These are phyloP conservation scores for Megaceryle alcyon DNA, from an alignment of 2,797 vertebrate species.

Conservation along the genomic window DNA sequence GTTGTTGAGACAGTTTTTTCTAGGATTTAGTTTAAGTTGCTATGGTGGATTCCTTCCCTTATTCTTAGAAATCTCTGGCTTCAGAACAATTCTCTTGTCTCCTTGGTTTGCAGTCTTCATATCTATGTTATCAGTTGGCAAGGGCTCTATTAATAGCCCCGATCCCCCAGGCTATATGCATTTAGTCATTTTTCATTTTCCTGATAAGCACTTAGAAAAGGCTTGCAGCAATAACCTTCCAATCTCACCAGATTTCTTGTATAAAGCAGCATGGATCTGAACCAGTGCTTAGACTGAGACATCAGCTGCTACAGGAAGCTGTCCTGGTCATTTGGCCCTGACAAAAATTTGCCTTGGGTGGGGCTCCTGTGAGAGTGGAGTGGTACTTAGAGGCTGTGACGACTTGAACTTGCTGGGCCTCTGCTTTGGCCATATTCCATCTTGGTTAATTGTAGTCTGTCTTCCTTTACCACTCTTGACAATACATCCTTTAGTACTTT, in stretches of 20 bases:
- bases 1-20: neutral
- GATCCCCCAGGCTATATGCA: neutral
- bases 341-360: neutral
- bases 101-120: neutral
- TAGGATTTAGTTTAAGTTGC: neutral
- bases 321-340: neutral
- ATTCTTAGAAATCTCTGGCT: neutral
- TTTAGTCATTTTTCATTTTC: conserved; percentile 50
- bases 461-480: conserved; percentile 6
- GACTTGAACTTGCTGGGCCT: neutral
- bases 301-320: neutral
- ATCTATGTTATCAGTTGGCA: neutral
- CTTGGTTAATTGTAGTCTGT: neutral
- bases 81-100: neutral
- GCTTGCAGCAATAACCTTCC: neutral
- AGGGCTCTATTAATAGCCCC: conserved; percentile 5
- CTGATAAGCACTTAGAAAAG: conserved; percentile 8
- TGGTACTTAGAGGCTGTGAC: neutral
- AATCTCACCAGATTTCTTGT: neutral
- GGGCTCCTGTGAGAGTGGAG: neutral
- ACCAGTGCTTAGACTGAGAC: neutral
- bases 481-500: neutral
- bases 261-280: neutral
- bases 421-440: conserved; percentile 16
- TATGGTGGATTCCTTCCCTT: neutral